Percentiles rank a stretch among this genome's conserved stretches.
Conservation (phyloP, 1,140 invertebrate species). For the Ceratina japonica region DNA sequence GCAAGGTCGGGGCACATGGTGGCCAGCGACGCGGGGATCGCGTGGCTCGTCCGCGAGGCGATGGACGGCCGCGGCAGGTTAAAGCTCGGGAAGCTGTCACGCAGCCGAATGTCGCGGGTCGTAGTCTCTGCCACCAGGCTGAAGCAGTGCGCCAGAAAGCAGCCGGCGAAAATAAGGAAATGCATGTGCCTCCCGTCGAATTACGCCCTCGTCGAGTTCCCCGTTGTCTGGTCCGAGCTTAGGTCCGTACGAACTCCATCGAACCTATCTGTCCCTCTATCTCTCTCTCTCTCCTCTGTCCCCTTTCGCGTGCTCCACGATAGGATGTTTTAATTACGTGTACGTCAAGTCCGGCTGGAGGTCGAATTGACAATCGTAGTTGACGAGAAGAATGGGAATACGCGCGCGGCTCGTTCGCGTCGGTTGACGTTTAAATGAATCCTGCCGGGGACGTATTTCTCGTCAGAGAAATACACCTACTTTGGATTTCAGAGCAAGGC, state of each 20-base stretch:
- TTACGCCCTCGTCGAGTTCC: constrained; percentile 80
- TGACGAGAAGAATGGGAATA: no score
- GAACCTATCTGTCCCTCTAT: no score
- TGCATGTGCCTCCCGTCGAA: constrained; percentile 71
- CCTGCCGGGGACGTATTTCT: not conserved
- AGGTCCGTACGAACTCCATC: constrained; percentile 66
- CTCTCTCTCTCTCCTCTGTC: not conserved
- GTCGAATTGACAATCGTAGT: no score
- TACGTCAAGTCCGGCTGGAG: no score
- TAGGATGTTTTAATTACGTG: constrained; percentile 33
- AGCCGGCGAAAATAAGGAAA: constrained; percentile 59
- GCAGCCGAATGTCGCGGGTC: constrained; percentile 56
- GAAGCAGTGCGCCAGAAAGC: constrained; percentile 60
- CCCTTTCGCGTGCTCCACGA: not conserved
- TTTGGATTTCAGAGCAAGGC: constrained; percentile 79
- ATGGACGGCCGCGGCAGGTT: constrained; percentile 45
- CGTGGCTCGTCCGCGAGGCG: constrained; percentile 36
- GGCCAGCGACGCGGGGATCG: constrained; percentile 37
- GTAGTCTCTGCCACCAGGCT: constrained; percentile 42
- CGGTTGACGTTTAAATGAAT: no score
- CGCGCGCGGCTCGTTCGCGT: no score
- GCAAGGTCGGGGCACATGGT: constrained; percentile 38
- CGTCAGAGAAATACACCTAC: no score
- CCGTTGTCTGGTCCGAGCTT: constrained; percentile 83
- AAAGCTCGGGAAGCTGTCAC: constrained; percentile 45